phyloP scores from a whole-genome alignment of 30 jellyfish, hydroid and myxozoan genomes.

The Morbakka virulenta region DNA sequence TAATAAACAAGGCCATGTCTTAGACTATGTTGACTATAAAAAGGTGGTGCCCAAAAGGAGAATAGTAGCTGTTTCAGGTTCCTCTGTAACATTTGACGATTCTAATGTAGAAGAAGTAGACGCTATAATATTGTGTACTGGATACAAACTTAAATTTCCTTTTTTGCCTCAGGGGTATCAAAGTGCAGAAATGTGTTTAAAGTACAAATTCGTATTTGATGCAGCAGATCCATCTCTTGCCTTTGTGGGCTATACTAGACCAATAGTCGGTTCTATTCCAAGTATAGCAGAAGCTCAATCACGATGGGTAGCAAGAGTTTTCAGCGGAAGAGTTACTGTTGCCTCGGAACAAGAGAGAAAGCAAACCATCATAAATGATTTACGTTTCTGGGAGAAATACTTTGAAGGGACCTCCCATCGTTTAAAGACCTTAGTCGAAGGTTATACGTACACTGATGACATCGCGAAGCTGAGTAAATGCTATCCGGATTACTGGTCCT shows the following conservation, averaged over 20 bases:
- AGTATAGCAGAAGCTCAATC: conserved; percentile 82
- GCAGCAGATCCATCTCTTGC: conserved; percentile 71
- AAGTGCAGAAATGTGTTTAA: conserved; percentile 20
- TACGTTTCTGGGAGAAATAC: conserved; percentile 62
- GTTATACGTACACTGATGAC: conserved; percentile 69
- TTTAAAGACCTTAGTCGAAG: conserved; percentile 77
- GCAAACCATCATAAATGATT: conserved; percentile 36
- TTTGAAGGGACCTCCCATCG: conserved; percentile 74
- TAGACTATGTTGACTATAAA: conserved; percentile 70
- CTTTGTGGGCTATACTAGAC: conserved; percentile 78
- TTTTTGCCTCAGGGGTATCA: conserved; percentile 33
- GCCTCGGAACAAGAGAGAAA: conserved; percentile 20
- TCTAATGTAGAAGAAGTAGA: conserved; percentile 57
- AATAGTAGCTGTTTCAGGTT: conserved; percentile 43
- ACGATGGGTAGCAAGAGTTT: conserved; percentile 72
- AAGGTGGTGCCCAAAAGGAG: conserved; percentile 81
- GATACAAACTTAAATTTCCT: conserved; percentile 67
- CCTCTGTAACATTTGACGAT: conserved; percentile 51
- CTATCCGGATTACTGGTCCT: conserved; percentile 74
- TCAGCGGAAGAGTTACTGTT: conserved; percentile 53
- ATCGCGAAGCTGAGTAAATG: conserved; percentile 64
- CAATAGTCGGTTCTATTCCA: conserved; percentile 91
- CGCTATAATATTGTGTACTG: conserved; percentile 77
- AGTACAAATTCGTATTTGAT: conserved; percentile 64
- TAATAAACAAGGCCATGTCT: conserved; percentile 87